phyloP scores from a whole-genome alignment of 2,797 vertebrate genomes.

The Sebastes nivosus region DNA sequence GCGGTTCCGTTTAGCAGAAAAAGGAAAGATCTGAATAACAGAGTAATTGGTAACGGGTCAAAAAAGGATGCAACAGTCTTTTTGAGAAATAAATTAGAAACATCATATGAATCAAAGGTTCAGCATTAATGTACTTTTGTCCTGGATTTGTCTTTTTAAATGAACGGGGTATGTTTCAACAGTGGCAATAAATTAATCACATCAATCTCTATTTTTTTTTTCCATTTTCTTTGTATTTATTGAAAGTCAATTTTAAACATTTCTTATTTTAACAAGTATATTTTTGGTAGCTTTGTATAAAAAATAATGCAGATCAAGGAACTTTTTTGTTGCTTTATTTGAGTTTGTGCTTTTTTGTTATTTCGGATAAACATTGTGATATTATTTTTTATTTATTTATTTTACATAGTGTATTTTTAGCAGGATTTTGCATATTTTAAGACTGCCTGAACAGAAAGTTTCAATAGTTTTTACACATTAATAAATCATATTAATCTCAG shows the following conservation, averaged over 20 bases:
- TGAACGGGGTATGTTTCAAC: background rate
- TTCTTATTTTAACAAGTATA: background rate
- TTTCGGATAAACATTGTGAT: constrained; percentile 10
- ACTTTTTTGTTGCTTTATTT: constrained; percentile 21
- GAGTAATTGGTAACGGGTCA: constrained; percentile 86
- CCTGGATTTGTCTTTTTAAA: constrained; percentile 38
- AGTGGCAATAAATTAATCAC: constrained; percentile 22
- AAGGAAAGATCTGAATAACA: constrained; percentile 88
- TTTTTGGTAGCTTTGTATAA: background rate
- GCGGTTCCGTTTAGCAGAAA: constrained; percentile 86
- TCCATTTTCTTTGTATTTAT: background rate
- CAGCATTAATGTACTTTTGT: constrained; percentile 41
- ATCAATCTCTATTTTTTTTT: constrained; percentile 1
- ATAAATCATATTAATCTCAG: constrained; percentile 65
- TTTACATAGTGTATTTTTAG: constrained; percentile 26
- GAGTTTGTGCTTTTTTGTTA: constrained; percentile 17
- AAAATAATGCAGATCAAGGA: constrained; percentile 3
- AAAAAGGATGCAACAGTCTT: constrained; percentile 63
- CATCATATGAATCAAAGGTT: constrained; percentile 28
- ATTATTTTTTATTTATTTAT: constrained; percentile 3
- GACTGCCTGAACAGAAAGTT: constrained; percentile 53
- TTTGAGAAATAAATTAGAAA: constrained; percentile 68
- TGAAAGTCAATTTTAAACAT: background rate
- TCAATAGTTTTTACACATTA: constrained; percentile 53
- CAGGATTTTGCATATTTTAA: constrained; percentile 40